Percentiles rank a stretch among this genome's conserved stretches.
phyloP scores from a whole-genome alignment of 1,140 invertebrate species.

The Probaryconus sp. region DNA sequence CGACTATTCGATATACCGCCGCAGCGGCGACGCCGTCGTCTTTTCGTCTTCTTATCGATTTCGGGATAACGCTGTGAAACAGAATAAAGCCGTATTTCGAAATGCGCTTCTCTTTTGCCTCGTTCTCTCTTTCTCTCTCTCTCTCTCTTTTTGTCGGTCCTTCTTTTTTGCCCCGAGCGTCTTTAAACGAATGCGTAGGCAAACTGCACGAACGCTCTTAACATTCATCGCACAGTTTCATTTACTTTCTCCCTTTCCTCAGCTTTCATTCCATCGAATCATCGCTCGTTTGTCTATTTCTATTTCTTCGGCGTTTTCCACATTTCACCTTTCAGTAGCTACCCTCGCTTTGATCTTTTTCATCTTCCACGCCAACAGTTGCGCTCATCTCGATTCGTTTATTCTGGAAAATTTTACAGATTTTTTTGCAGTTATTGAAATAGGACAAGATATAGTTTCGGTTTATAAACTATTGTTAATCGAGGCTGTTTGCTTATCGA shows the following conservation, averaged over 20 bases:
- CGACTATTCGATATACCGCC: conserved; percentile 1
- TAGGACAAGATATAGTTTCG: no score
- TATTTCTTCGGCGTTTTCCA: conserved; percentile 33
- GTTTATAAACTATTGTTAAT: no score
- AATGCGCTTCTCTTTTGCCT: neutral
- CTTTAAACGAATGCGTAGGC: conserved; percentile 31
- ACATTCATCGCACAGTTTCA: conserved; percentile 51
- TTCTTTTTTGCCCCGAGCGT: neutral
- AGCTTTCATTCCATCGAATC: conserved; percentile 35
- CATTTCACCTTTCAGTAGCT: conserved; percentile 38
- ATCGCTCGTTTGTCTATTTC: conserved; percentile 25
- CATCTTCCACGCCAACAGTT: conserved; percentile 3
- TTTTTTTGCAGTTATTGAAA: no score
- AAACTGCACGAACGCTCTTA: conserved; percentile 42
- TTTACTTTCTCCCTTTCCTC: conserved; percentile 32
- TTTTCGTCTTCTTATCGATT: conserved; percentile 42
- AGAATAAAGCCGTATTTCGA: conserved; percentile 19
- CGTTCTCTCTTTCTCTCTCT: no score
- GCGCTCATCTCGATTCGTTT: neutral
- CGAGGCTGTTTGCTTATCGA: no score
- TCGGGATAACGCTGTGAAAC: conserved; percentile 20
- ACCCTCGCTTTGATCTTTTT: conserved; percentile 38
- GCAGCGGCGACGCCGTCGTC: neutral
- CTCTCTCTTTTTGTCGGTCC: no score
- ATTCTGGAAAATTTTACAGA: no score